Percentiles rank a stretch among this genome's conserved stretches.
phyloP scores from a whole-genome alignment of 2,113 vertebrate species.

The Hiodon tergisus region DNA sequence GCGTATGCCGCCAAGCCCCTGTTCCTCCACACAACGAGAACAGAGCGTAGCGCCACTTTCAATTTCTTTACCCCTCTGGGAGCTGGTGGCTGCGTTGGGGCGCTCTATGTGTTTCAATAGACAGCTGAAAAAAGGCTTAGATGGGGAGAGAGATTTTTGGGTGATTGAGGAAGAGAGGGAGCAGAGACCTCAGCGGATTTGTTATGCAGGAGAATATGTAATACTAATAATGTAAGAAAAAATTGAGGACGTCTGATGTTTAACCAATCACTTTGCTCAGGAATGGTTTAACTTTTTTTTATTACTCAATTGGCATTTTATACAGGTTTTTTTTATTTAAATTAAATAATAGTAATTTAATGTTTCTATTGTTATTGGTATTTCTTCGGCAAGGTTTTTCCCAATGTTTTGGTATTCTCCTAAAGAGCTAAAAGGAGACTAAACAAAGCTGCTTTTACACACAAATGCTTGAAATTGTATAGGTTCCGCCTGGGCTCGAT shows the following conservation, averaged over 20 bases:
- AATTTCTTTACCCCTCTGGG: conserved; percentile 1
- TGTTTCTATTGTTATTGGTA: not conserved
- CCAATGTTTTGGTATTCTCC: not conserved
- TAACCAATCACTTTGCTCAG: not conserved
- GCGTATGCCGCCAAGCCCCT: not conserved
- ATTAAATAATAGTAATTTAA: not conserved
- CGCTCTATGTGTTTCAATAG: conserved; percentile 27
- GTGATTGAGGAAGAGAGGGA: conserved; percentile 10
- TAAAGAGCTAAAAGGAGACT: not conserved
- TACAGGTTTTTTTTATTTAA: no score
- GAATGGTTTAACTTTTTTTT: not conserved
- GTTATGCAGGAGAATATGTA: not conserved
- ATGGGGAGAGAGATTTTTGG: conserved; percentile 20
- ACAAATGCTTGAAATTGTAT: not conserved
- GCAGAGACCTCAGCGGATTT: not conserved
- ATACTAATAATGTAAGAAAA: not conserved
- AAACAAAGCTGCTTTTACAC: not conserved
- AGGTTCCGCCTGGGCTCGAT: not conserved
- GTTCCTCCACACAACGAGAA: not conserved
- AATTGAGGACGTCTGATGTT: not conserved
- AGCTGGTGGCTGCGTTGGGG: conserved; percentile 30
- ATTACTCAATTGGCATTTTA: no score
- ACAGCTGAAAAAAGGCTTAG: conserved; percentile 20
- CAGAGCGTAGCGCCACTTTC: not conserved
- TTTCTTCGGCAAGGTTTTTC: not conserved